These are phyloP conservation scores for Drosophila triauraria DNA, from an alignment of 1,140 invertebrate genomes.

Conservation along the genomic window DNA sequence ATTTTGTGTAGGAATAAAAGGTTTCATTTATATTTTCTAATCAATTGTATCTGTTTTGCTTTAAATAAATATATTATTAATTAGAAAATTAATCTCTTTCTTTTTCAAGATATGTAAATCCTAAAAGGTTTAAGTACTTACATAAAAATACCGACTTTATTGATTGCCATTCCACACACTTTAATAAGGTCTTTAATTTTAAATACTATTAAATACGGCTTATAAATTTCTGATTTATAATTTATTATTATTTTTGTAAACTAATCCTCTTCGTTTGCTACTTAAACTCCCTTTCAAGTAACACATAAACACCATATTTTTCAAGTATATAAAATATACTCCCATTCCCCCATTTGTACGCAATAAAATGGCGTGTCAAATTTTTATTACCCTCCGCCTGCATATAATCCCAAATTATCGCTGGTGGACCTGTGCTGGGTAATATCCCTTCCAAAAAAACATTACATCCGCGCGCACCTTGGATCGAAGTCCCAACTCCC, in stretches of 20 bases:
- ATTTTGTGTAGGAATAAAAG: no score
- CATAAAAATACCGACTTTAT: not conserved
- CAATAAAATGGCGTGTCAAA: constrained; percentile 4
- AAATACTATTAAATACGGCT: no score
- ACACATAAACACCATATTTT: not conserved
- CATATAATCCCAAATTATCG: constrained; percentile 35
- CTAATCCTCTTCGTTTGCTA: not conserved
- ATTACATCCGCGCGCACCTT: constrained; percentile 11
- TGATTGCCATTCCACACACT: not conserved
- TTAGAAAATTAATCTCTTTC: no score
- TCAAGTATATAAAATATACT: not conserved
- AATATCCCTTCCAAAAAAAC: constrained; percentile 32
- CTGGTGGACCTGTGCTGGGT: constrained; percentile 21
- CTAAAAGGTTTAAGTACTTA: not conserved
- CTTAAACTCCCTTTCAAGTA: not conserved
- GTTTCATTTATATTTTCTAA: no score
- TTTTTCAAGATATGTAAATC: not conserved
- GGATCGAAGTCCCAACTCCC: constrained; percentile 13
- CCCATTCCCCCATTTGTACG: not conserved
- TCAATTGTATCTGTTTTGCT: no score
- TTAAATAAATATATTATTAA: no score
- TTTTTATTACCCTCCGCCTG: constrained; percentile 25
- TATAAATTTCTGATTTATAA: not conserved
- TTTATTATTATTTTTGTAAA: not conserved
- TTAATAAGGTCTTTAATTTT: not conserved